phyloP scores from a whole-genome alignment of 1,140 invertebrate species.

The Monochamus saltuarius region DNA sequence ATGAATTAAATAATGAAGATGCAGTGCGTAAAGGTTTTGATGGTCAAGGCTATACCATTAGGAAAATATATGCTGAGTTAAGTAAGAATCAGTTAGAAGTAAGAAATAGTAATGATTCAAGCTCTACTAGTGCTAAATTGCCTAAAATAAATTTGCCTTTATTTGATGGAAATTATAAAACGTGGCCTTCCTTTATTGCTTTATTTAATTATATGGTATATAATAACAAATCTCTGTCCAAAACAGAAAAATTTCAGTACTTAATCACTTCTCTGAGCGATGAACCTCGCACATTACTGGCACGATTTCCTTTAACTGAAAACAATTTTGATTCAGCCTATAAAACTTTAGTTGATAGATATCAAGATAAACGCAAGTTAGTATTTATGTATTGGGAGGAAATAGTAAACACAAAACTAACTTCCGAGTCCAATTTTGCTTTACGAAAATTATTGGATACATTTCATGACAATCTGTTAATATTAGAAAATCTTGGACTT shows the following conservation, averaged over 20 bases:
- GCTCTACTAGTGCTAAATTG: slow-evolving; percentile 6
- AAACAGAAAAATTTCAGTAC: slow-evolving; percentile 29
- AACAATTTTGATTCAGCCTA: slow-evolving; percentile 34
- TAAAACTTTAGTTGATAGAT: slow-evolving; percentile 29
- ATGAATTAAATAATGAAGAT: background rate
- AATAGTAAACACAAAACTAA: slow-evolving; percentile 21
- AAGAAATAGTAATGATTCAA: too few species aligned
- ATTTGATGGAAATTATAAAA: slow-evolving; percentile 11
- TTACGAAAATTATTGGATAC: slow-evolving; percentile 28
- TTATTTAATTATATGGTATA: slow-evolving; percentile 12
- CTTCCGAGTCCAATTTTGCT: slow-evolving; percentile 22
- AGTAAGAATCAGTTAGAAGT: too few species aligned
- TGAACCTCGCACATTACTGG: slow-evolving; percentile 23
- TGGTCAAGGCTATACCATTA: too few species aligned
- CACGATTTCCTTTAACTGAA: slow-evolving; percentile 23
- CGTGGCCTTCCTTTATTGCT: slow-evolving; percentile 9
- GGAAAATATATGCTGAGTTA: too few species aligned
- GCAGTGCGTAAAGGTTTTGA: background rate
- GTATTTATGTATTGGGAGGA: slow-evolving; percentile 22
- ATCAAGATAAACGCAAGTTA: slow-evolving; percentile 32
- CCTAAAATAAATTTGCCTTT: slow-evolving; percentile 6
- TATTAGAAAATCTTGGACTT: slow-evolving; percentile 28
- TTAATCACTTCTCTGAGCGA: slow-evolving; percentile 24
- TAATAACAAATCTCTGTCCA: slow-evolving; percentile 5
- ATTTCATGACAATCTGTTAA: slow-evolving; percentile 20